These are phyloP conservation scores for Abrostola triplasia DNA, from an alignment of 2,888 invertebrate genomes.

Conservation along the genomic window DNA sequence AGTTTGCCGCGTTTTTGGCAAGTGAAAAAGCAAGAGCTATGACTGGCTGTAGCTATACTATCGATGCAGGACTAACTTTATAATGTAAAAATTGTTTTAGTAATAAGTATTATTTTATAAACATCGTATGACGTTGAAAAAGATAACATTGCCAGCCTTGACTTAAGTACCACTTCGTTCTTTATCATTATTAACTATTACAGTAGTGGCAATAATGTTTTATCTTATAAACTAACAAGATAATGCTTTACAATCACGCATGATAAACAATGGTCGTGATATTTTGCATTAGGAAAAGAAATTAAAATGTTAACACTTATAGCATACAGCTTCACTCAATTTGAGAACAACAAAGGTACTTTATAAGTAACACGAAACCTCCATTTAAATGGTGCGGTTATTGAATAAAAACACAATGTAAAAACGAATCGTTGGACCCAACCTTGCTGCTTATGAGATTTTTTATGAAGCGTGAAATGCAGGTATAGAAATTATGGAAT, in stretches of 20 bases:
- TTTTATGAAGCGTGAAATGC: constrained; percentile 80
- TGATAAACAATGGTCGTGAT: constrained; percentile 5
- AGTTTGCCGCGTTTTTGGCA: constrained; percentile 63
- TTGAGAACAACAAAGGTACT: constrained; percentile 76
- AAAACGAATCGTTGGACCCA: constrained; percentile 66
- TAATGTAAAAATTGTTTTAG: background rate
- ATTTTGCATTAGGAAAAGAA: constrained; percentile 24
- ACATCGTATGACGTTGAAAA: background rate
- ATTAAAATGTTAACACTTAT: constrained; percentile 39
- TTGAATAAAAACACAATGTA: constrained; percentile 79
- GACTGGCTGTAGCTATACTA: constrained; percentile 61
- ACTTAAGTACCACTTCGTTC: constrained; percentile 6
- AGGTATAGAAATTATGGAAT: constrained; percentile 69
- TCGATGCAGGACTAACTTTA: constrained; percentile 54
- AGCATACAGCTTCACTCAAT: constrained; percentile 67
- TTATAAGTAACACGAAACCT: constrained; percentile 71
- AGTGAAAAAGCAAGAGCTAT: constrained; percentile 68
- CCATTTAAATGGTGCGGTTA: constrained; percentile 72
- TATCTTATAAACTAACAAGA: constrained; percentile 6
- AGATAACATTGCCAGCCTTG: constrained; percentile 10
- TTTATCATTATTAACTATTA: background rate
- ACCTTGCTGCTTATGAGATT: constrained; percentile 73
- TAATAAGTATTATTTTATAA: background rate
- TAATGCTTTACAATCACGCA: constrained; percentile 5
- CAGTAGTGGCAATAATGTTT: background rate